Evolutionary conservation across 2,113 vertebrate species (phyloP).

Genomic region (Neolamprologus devosi): DNA sequence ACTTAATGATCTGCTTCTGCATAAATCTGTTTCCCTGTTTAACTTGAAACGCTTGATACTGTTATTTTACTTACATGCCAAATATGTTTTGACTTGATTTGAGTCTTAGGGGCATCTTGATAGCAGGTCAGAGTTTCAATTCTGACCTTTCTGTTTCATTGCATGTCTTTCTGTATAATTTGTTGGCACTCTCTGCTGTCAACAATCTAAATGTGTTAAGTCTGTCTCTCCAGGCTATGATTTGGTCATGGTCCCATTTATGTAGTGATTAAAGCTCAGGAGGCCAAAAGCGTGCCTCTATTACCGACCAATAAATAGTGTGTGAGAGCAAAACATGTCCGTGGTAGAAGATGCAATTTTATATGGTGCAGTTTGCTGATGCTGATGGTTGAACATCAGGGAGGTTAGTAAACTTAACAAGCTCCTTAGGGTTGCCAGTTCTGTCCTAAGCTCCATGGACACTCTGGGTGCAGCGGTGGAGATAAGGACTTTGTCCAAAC

Average conservation of each 20-base stretch:
- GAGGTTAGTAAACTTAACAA: background rate
- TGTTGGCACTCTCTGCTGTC: background rate
- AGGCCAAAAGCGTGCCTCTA: background rate
- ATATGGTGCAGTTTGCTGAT: background rate
- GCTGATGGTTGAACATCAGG: background rate
- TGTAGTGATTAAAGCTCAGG: slow-evolving; percentile 9
- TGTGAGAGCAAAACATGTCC: background rate
- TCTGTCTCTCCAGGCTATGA: slow-evolving; percentile 1
- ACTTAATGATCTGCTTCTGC: background rate
- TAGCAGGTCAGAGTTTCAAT: background rate
- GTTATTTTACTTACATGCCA: background rate
- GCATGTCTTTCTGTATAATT: background rate
- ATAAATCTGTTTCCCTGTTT: background rate
- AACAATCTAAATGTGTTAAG: slow-evolving; percentile 4
- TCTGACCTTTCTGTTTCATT: background rate
- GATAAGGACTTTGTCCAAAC: background rate
- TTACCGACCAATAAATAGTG: background rate
- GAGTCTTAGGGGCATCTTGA: background rate
- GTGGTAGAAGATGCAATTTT: background rate
- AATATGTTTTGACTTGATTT: background rate
- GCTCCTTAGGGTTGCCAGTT: background rate
- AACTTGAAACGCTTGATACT: background rate
- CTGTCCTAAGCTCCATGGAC: background rate
- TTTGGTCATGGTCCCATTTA: slow-evolving; percentile 18
- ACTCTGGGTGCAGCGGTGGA: background rate